Percentiles rank a stretch among this genome's conserved stretches.
These are phyloP conservation scores for Pempheris klunzingeri DNA, from an alignment of 2,797 vertebrate species.

Conservation along the genomic window DNA sequence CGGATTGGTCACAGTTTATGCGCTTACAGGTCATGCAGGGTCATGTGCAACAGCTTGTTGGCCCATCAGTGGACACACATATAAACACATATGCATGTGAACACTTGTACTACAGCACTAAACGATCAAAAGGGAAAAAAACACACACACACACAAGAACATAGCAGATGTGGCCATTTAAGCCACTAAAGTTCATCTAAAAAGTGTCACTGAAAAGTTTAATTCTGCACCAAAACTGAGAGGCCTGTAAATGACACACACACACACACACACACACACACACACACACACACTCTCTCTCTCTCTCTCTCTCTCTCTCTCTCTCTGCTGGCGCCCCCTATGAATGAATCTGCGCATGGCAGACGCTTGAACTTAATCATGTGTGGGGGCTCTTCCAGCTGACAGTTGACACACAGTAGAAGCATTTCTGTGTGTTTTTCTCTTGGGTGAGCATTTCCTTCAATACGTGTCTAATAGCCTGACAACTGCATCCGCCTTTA, in stretches of 20 bases:
- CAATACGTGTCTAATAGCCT: not conserved
- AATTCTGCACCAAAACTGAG: not conserved
- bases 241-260: not conserved
- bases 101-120: not conserved
- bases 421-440: not conserved
- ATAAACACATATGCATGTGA: not conserved
- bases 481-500: not conserved
- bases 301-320: too few species aligned
- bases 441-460: not conserved
- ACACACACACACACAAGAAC: not conserved
- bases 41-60: slow-evolving; percentile 13
- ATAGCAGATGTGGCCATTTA: not conserved
- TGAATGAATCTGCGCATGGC: slow-evolving; percentile 10
- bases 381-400: slow-evolving; percentile 13
- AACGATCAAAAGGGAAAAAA: not conserved
- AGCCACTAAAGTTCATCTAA: slow-evolving; percentile 2
- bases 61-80: not conserved
- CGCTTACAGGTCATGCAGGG: slow-evolving; percentile 23
- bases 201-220: slow-evolving; percentile 12
- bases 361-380: not conserved
- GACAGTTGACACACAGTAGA: slow-evolving; percentile 16
- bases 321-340: slow-evolving; percentile 65
- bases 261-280: slow-evolving; percentile 4
- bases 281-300: slow-evolving; percentile 1
- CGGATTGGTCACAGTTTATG: slow-evolving; percentile 11